Evolutionary conservation across 1,140 invertebrate genomes (phyloP).

Genomic region (Eupeodes corollae): DNA sequence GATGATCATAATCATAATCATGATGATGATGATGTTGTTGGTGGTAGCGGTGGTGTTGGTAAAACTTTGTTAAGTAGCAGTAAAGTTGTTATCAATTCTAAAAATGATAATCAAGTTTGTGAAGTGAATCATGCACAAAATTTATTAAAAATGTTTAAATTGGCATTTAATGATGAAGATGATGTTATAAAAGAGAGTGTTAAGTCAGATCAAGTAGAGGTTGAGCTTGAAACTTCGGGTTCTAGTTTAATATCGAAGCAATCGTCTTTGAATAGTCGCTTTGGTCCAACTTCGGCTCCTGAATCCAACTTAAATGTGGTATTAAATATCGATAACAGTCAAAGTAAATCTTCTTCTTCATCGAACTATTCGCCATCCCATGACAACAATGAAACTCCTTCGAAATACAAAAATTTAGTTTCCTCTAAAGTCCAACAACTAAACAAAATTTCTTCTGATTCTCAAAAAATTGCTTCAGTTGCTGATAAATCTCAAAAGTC

Average conservation of each 20-base stretch:
- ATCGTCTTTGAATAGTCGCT: not conserved
- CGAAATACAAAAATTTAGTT: too few relatives aligned
- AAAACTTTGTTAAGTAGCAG: constrained; percentile 12
- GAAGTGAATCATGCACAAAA: constrained; percentile 34
- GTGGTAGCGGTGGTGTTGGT: constrained; percentile 9
- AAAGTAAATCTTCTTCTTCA: too few relatives aligned
- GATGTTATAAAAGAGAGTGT: constrained; percentile 19
- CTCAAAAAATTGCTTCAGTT: too few relatives aligned
- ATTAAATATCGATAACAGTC: too few relatives aligned
- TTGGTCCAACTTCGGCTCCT: too few relatives aligned
- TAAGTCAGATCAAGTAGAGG: constrained; percentile 1
- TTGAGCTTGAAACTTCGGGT: not conserved
- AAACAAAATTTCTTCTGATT: too few relatives aligned
- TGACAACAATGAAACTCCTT: too few relatives aligned
- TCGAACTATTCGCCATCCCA: too few relatives aligned
- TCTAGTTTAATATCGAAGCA: not conserved
- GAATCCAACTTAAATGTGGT: too few relatives aligned
- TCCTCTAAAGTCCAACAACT: too few relatives aligned
- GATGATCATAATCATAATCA: constrained; percentile 19
- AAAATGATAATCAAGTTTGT: not conserved
- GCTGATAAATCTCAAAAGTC: too few relatives aligned
- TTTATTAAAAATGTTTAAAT: constrained; percentile 32
- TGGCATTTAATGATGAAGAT: constrained; percentile 31
- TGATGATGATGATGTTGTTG: not conserved
- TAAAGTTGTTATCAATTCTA: constrained; percentile 17